These are phyloP conservation scores for Hapalemur alaotrensis DNA, from an alignment of 2,797 vertebrate genomes.

Conservation along the genomic window DNA sequence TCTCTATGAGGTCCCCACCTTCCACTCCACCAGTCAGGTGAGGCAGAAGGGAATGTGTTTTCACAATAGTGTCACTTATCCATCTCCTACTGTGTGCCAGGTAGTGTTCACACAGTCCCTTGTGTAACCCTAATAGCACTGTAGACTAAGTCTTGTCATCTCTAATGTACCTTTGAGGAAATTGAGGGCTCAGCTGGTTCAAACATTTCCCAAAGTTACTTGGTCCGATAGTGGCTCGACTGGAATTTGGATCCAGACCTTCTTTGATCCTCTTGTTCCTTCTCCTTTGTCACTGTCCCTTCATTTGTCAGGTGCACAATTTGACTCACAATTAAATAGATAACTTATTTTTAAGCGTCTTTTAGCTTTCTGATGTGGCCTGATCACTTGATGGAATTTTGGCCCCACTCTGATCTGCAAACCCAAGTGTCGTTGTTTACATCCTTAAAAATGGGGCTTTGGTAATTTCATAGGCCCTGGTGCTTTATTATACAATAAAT, in stretches of 20 bases:
- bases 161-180: not conserved
- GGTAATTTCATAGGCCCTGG: not conserved
- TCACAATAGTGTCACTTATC: not conserved
- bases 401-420: not conserved
- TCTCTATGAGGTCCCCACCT: not conserved
- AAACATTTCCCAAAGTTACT: not conserved
- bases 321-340: not conserved
- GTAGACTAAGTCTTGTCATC: not conserved
- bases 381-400: not conserved
- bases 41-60: not conserved
- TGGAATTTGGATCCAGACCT: not conserved
- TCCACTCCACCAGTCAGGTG: not conserved
- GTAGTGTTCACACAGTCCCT: not conserved
- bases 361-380: not conserved
- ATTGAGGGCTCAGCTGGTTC: not conserved
- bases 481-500: conserved; percentile 11
- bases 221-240: not conserved
- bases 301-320: not conserved
- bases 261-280: not conserved
- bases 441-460: not conserved
- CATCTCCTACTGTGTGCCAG: not conserved
- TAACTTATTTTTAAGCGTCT: not conserved
- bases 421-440: not conserved
- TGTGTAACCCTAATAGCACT: not conserved
- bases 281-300: not conserved